phyloP scores from a whole-genome alignment of 30 jellyfish, hydroid and myxozoan species.

The Pseudorhiza aurosa region DNA sequence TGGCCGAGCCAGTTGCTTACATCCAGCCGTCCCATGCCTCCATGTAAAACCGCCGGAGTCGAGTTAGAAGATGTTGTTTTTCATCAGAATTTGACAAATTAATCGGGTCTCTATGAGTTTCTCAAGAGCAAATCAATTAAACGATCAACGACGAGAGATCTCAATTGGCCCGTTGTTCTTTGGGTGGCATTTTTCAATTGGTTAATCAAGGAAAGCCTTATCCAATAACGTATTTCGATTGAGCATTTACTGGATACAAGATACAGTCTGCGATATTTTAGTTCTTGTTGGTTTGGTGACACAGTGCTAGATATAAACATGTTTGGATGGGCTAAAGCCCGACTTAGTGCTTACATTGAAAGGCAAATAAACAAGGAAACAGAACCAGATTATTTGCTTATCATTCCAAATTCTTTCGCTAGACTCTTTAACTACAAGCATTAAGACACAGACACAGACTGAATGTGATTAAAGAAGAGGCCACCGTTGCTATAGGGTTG shows the following conservation, averaged over 20 bases:
- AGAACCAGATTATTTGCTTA: too few species aligned
- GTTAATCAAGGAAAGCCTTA: neutral
- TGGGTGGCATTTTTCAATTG: constrained; percentile 7
- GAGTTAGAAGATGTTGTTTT: neutral
- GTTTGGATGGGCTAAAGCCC: neutral
- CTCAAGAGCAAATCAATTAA: neutral
- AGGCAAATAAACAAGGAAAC: neutral
- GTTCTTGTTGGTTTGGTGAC: neutral
- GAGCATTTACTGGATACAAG: constrained; percentile 7
- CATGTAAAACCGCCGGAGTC: neutral
- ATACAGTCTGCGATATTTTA: neutral
- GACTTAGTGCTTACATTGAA: neutral
- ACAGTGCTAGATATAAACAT: neutral
- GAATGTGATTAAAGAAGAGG: too few species aligned
- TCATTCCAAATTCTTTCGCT: too few species aligned
- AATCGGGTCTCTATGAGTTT: neutral
- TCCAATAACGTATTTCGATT: constrained; percentile 11
- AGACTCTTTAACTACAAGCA: too few species aligned
- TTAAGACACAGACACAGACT: too few species aligned
- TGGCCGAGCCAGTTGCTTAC: neutral
- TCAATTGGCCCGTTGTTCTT: constrained; percentile 6
- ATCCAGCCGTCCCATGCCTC: neutral
- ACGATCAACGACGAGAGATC: neutral
- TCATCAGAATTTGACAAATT: constrained; percentile 12
- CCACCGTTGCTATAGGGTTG: too few species aligned